Percentiles rank a stretch among this genome's conserved stretches.
Conservation (phyloP, 1,140 invertebrate genomes). For the Listronotus bonariensis region DNA sequence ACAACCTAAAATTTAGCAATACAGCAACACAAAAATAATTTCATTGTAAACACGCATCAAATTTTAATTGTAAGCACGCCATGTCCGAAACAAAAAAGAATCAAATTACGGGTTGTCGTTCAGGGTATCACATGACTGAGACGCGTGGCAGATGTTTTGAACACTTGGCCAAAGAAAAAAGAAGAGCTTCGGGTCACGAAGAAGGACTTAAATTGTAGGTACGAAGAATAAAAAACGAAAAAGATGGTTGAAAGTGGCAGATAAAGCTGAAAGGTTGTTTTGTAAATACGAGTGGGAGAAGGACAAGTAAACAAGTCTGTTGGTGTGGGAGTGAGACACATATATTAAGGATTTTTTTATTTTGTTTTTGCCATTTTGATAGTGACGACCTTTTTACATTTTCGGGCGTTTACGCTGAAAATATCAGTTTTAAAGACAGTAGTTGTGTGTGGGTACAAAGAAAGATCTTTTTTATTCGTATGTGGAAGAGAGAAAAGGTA, state of each 20-base stretch:
- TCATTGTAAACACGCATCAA: too few relatives aligned
- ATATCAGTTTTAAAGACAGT: not conserved
- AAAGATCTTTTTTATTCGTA: not conserved
- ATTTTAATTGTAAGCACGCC: too few relatives aligned
- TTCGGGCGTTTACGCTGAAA: not conserved
- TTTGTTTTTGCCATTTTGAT: not conserved
- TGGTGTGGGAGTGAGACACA: conserved; percentile 7
- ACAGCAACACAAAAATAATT: too few relatives aligned
- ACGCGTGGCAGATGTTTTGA: conserved; percentile 40
- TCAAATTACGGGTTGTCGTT: conserved; percentile 17
- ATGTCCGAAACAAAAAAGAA: conserved; percentile 16
- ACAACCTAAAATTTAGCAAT: too few relatives aligned
- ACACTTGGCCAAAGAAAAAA: conserved; percentile 28
- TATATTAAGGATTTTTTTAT: conserved; percentile 8
- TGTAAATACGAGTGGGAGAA: conserved; percentile 10
- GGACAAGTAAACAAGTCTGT: conserved; percentile 1
- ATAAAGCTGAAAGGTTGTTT: not conserved
- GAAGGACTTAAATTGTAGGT: conserved; percentile 10
- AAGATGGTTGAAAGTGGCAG: conserved; percentile 1
- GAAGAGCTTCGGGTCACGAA: conserved; percentile 1
- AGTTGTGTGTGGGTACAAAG: too few relatives aligned
- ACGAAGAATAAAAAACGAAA: conserved; percentile 9
- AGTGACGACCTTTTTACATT: not conserved
- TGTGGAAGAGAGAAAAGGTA: conserved; percentile 7
- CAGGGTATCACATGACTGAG: conserved; percentile 25